Conservation (phyloP, 2,888 invertebrate genomes). For the Busseola fusca region DNA sequence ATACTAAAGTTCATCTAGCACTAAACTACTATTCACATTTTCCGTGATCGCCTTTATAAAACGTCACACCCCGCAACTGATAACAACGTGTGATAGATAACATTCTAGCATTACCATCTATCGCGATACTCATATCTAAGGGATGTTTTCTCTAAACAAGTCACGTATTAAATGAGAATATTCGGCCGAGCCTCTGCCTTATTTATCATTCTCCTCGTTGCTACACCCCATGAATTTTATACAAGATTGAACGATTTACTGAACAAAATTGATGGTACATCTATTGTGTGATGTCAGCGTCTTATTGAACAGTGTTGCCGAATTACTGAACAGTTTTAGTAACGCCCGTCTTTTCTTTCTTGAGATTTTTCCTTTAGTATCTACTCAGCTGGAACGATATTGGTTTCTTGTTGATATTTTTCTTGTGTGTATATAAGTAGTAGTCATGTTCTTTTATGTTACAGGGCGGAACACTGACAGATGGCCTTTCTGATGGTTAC, state of each 20-base stretch:
- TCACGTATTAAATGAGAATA: slow-evolving; percentile 89
- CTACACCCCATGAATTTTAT: slow-evolving; percentile 89
- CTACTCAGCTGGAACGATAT: slow-evolving; percentile 52
- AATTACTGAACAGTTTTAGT: slow-evolving; percentile 64
- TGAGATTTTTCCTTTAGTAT: slow-evolving; percentile 44
- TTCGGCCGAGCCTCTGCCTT: slow-evolving; percentile 87
- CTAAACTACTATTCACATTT: background rate
- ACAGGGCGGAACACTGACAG: background rate
- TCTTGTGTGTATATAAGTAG: slow-evolving; percentile 1
- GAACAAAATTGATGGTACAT: slow-evolving; percentile 88
- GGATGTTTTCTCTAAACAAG: slow-evolving; percentile 86
- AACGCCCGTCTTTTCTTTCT: slow-evolving; percentile 41
- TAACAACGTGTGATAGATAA: slow-evolving; percentile 84
- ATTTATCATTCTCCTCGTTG: slow-evolving; percentile 88
- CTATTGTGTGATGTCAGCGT: slow-evolving; percentile 84
- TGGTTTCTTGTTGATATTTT: slow-evolving; percentile 49
- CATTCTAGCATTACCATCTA: slow-evolving; percentile 77
- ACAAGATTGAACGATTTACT: slow-evolving; percentile 89
- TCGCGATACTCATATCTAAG: slow-evolving; percentile 84
- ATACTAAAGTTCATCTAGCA: too few species aligned
- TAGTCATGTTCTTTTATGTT: slow-evolving; percentile 17
- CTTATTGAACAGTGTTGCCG: slow-evolving; percentile 77
- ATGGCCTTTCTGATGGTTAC: background rate
- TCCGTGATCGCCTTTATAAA: slow-evolving; percentile 33
- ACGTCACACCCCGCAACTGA: slow-evolving; percentile 67